Evolutionary conservation across 2,113 vertebrate species (phyloP).

Genomic region (Percina caprodes): DNA sequence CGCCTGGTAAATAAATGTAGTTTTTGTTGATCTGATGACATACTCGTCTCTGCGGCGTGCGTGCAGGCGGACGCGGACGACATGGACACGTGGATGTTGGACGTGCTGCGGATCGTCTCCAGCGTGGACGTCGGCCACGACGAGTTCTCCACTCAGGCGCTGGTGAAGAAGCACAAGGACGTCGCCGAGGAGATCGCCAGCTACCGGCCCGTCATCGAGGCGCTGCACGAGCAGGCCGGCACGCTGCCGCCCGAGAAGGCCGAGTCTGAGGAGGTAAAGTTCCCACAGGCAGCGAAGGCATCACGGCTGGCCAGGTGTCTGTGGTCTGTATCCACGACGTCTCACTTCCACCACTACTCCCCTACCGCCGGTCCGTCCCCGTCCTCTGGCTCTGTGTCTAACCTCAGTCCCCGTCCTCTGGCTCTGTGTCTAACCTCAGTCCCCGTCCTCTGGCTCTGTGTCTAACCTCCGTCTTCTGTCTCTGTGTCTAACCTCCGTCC

Average conservation of each 20-base stretch:
- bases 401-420: too few relatives aligned
- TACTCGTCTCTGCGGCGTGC: too few relatives aligned
- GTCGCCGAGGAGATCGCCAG: conserved; percentile 94
- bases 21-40: too few relatives aligned
- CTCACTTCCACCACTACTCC: too few relatives aligned
- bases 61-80: conserved; percentile 91
- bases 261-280: conserved; percentile 84
- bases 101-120: conserved; percentile 96
- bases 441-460: too few relatives aligned
- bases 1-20: too few relatives aligned
- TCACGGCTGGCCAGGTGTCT: neutral
- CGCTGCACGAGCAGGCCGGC: conserved; percentile 91
- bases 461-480: too few relatives aligned
- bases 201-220: conserved; percentile 93
- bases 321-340: too few relatives aligned
- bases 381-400: too few relatives aligned
- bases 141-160: conserved; percentile 96
- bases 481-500: too few relatives aligned
- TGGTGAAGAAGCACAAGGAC: conserved; percentile 98
- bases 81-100: conserved; percentile 96
- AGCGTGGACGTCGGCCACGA: conserved; percentile 96
- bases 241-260: conserved; percentile 87
- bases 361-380: too few relatives aligned
- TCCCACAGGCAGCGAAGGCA: neutral
- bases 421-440: too few relatives aligned